Percentiles rank a stretch among this genome's conserved stretches.
Conservation (phyloP, 2,888 invertebrate species). For the Keiferia lycopersicella region DNA sequence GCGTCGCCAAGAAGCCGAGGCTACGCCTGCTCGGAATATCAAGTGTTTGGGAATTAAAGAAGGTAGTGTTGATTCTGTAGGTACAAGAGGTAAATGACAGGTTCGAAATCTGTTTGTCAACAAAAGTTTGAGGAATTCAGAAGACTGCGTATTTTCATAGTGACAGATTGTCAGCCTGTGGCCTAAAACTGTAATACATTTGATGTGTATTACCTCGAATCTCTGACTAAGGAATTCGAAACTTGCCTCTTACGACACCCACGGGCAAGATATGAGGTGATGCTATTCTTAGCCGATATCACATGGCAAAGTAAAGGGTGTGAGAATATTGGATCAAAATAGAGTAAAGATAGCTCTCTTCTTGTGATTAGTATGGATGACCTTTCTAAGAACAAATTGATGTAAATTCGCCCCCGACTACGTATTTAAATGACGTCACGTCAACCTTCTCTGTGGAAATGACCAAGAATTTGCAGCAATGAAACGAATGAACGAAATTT, state of each 20-base stretch:
- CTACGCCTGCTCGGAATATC: neutral
- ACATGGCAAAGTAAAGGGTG: too few species aligned
- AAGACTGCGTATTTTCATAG: too few species aligned
- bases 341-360: neutral
- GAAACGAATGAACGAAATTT: too few species aligned
- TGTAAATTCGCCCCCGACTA: constrained; percentile 21
- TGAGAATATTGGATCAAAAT: too few species aligned
- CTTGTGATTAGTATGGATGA: constrained; percentile 25
- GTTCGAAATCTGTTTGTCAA: neutral
- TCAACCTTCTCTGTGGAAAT: neutral
- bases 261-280: too few species aligned
- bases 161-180: too few species aligned
- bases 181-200: too few species aligned
- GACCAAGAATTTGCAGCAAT: neutral
- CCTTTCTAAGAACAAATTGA: constrained; percentile 24
- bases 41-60: neutral
- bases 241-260: too few species aligned
- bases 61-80: neutral
- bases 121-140: too few species aligned
- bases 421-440: neutral
- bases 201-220: too few species aligned
- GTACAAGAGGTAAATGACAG: neutral
- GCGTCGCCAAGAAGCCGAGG: neutral
- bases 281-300: too few species aligned
- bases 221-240: too few species aligned